Evolutionary conservation across 2,113 vertebrate genomes (phyloP).

Genomic region (Erythrolamprus reginae): DNA sequence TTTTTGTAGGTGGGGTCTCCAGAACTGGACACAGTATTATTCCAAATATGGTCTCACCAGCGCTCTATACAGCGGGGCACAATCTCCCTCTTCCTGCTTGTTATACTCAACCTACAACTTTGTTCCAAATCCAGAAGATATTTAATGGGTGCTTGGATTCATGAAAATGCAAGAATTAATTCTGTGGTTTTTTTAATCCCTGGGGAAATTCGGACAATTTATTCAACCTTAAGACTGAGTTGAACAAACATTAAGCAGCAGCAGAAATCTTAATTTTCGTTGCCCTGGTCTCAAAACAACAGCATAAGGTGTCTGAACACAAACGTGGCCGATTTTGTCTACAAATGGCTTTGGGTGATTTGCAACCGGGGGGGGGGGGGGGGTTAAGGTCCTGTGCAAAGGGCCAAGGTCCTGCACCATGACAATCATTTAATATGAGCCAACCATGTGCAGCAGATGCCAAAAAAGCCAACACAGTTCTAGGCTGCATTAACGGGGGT

Average conservation of each 20-base stretch:
- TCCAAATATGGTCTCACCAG: too few species aligned
- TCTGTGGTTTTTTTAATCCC: background rate
- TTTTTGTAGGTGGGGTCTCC: too few species aligned
- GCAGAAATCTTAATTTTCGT: background rate
- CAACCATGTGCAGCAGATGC: too few species aligned
- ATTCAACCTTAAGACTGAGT: background rate
- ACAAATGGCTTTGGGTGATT: background rate
- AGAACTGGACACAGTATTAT: too few species aligned
- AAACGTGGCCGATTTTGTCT: background rate
- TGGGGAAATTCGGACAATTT: slow-evolving; percentile 26
- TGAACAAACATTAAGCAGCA: background rate
- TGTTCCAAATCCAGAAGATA: background rate
- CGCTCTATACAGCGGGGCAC: too few species aligned
- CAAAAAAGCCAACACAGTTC: too few species aligned
- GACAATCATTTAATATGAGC: background rate
- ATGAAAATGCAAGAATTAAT: background rate
- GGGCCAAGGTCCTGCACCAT: too few species aligned
- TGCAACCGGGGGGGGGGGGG: background rate
- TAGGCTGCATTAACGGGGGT: too few species aligned
- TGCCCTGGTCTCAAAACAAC: background rate
- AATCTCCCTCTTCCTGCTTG: too few species aligned
- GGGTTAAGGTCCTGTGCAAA: background rate
- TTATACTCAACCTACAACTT: background rate
- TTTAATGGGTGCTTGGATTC: background rate
- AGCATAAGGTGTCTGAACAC: too few species aligned